These are phyloP conservation scores for Tachystola acroxantha DNA, from an alignment of 2,888 invertebrate species.

Conservation along the genomic window DNA sequence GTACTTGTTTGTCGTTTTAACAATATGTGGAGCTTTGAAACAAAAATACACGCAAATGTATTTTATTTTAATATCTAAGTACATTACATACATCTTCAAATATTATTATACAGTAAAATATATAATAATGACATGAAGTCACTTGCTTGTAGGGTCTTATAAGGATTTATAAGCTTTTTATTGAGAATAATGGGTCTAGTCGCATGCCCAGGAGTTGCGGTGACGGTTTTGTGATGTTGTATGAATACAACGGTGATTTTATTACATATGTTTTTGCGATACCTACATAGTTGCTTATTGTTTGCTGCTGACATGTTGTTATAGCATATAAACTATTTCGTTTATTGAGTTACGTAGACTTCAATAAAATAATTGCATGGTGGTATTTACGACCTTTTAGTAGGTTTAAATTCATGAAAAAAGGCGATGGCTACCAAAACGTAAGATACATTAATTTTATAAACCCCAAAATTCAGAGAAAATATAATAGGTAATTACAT, in stretches of 20 bases:
- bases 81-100: constrained; percentile 27
- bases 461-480: no score
- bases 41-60: constrained; percentile 1
- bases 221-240: constrained; percentile 61
- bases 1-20: no score
- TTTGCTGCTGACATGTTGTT: constrained; percentile 59
- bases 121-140: constrained; percentile 29
- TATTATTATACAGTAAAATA: constrained; percentile 22
- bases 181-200: constrained; percentile 35
- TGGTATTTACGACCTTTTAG: constrained; percentile 31
- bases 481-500: no score
- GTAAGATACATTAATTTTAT: no score
- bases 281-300: constrained; percentile 47
- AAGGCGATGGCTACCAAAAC: constrained; percentile 34
- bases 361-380: constrained; percentile 51
- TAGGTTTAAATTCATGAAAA: constrained; percentile 29
- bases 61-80: constrained; percentile 31
- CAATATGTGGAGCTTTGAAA: not conserved
- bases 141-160: constrained; percentile 36
- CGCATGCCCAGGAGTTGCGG: constrained; percentile 65
- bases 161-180: constrained; percentile 28
- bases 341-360: constrained; percentile 54
- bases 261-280: constrained; percentile 49
- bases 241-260: constrained; percentile 33
- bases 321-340: constrained; percentile 53